Evolutionary conservation across 2,797 vertebrate species (phyloP).

Genomic region (Acanthornis magna): DNA sequence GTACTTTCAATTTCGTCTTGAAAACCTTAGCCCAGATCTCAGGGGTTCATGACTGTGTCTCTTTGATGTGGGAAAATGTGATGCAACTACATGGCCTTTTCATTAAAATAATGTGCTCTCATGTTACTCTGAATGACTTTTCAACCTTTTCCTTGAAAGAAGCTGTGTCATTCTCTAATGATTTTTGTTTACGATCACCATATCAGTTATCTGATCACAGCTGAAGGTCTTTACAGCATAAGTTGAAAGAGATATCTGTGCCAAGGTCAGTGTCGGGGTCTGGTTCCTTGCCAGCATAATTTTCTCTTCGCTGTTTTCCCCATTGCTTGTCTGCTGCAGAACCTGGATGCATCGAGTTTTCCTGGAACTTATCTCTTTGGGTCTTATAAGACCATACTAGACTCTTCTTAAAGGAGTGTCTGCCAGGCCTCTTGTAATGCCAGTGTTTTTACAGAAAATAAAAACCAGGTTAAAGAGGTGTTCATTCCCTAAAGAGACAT

Average conservation of each 20-base stretch:
- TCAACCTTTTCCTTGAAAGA: not conserved
- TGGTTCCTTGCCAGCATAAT: not conserved
- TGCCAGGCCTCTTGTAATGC: not conserved
- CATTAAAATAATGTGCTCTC: not conserved
- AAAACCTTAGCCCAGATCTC: not conserved
- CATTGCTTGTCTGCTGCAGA: not conserved
- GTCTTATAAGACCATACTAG: not conserved
- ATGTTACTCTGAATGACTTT: not conserved
- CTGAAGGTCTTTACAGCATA: not conserved
- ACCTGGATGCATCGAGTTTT: not conserved
- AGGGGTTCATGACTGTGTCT: not conserved
- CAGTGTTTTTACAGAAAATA: not conserved
- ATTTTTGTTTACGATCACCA: not conserved
- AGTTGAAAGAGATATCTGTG: not conserved
- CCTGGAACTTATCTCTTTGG: not conserved
- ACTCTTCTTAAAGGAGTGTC: not conserved
- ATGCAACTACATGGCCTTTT: not conserved
- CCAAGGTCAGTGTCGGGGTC: not conserved
- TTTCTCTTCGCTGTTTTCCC: not conserved
- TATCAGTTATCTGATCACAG: not conserved
- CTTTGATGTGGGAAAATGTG: not conserved
- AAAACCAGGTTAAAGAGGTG: not conserved
- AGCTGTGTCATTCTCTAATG: not conserved
- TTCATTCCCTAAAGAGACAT: not conserved
- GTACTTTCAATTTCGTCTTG: not conserved